These are phyloP conservation scores for Ectemnius cavifrons DNA, from an alignment of 2,888 invertebrate species.

Conservation along the genomic window DNA sequence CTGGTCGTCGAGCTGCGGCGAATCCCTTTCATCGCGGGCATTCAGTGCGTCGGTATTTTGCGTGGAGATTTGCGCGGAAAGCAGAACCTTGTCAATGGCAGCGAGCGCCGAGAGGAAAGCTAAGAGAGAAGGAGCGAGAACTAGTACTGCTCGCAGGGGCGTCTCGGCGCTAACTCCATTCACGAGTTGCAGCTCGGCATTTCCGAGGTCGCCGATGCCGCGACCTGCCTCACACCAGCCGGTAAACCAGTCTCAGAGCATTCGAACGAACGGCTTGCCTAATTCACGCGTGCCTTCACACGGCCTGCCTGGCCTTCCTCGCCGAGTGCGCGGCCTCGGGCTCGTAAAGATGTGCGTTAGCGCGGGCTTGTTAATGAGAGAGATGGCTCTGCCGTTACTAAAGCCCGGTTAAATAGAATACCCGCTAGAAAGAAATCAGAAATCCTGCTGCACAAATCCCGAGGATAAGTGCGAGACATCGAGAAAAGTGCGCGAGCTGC, in stretches of 20 bases:
- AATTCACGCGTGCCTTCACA: conserved; percentile 52
- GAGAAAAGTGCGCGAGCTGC: no score
- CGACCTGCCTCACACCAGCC: conserved; percentile 63
- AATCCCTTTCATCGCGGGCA: conserved; percentile 11
- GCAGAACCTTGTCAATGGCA: conserved; percentile 27
- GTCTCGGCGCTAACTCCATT: conserved; percentile 38
- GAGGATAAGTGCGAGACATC: conserved; percentile 2
- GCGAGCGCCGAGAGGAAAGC: conserved; percentile 17
- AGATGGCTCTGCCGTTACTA: neutral
- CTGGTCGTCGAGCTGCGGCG: neutral
- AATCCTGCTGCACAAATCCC: neutral
- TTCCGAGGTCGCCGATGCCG: conserved; percentile 59
- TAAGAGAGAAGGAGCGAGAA: conserved; percentile 5
- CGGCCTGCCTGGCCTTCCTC: neutral
- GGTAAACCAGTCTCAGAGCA: conserved; percentile 66
- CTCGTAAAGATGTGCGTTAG: neutral
- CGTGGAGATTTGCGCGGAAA: conserved; percentile 7
- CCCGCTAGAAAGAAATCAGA: neutral
- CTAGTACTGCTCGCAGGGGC: neutral
- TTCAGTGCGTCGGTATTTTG: conserved; percentile 9
- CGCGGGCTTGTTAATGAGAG: neutral
- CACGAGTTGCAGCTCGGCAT: conserved; percentile 49
- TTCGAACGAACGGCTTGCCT: conserved; percentile 59
- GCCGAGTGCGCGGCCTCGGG: neutral
- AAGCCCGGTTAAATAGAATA: neutral